Evolutionary conservation across 2,113 vertebrate genomes (phyloP).

Genomic region (Muntiacus muntjak): DNA sequence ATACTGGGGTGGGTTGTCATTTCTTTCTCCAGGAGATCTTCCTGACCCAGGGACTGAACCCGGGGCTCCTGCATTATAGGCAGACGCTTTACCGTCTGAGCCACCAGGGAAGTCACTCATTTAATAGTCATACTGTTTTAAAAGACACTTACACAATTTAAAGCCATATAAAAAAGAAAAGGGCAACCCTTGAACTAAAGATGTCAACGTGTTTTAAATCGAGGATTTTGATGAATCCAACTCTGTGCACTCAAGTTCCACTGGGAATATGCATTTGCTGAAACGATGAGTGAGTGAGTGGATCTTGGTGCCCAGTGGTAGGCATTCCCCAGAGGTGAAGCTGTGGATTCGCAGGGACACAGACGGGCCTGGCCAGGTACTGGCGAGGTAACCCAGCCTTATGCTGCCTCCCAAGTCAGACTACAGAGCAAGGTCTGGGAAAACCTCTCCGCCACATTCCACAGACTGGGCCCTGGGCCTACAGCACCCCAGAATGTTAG

Average conservation of each 20-base stretch:
- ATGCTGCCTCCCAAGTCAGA: neutral
- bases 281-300: neutral
- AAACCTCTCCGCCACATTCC: neutral
- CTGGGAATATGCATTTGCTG: neutral
- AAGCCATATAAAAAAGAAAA: neutral
- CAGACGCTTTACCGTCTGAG: neutral
- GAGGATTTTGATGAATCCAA: neutral
- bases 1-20: neutral
- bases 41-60: neutral
- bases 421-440: neutral
- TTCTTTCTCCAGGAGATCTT: neutral
- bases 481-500: neutral
- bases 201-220: neutral
- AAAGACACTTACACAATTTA: neutral
- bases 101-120: neutral
- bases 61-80: fast-evolving
- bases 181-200: neutral
- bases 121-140: neutral
- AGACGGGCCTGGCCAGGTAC: neutral
- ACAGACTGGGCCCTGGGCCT: neutral
- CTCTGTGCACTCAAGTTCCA: neutral
- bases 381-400: neutral
- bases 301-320: neutral
- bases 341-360: neutral
- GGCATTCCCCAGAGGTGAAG: neutral